Percentiles rank a stretch among this genome's conserved stretches.
Evolutionary conservation across 2,797 vertebrate species (phyloP).

Genomic region (Argya squamiceps): DNA sequence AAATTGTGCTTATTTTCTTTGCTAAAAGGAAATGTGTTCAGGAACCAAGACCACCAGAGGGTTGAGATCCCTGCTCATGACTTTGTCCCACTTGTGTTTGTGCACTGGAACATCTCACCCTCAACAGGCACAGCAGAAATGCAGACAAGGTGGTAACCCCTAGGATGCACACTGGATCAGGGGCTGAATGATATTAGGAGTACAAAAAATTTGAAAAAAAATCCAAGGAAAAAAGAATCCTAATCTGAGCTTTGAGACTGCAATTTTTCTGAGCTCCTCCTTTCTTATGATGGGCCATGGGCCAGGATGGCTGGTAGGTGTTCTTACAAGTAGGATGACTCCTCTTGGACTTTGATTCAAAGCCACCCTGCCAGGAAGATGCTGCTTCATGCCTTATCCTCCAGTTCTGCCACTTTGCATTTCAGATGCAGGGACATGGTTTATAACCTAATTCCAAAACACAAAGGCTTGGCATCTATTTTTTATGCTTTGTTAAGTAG

Average conservation of each 20-base stretch:
- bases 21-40: not conserved
- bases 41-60: not conserved
- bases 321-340: not conserved
- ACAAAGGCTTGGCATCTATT: not conserved
- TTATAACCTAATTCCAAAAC: constrained; percentile 2
- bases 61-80: not conserved
- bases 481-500: constrained; percentile 18
- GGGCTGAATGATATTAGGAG: rapidly evolving
- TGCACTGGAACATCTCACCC: not conserved
- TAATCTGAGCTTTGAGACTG: not conserved
- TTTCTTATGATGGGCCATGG: not conserved
- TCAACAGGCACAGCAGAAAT: not conserved
- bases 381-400: not conserved
- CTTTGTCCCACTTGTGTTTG: not conserved
- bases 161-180: rapidly evolving
- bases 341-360: not conserved
- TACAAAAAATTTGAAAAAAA: rapidly evolving
- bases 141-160: rapidly evolving
- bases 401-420: not conserved
- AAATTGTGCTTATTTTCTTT: not conserved
- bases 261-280: not conserved
- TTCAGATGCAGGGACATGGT: not conserved
- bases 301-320: rapidly evolving
- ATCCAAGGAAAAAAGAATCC: too few species aligned
- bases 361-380: rapidly evolving